These are phyloP conservation scores for Phengaris arion DNA, from an alignment of 2,888 invertebrate genomes.

Conservation along the genomic window DNA sequence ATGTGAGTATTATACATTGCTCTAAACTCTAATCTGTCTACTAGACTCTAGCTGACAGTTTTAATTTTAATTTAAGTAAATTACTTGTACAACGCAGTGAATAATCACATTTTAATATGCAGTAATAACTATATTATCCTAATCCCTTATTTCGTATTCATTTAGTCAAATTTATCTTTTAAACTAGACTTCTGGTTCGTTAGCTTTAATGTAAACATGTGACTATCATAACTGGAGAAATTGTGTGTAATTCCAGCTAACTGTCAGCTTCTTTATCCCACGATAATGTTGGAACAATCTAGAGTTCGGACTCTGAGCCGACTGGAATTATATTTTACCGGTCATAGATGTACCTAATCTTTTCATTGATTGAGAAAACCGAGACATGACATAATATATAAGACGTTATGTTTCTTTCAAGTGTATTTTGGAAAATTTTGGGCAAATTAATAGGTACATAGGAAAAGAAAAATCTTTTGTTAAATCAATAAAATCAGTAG, in stretches of 20 bases:
- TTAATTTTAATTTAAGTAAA: neutral
- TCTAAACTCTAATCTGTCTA: no score
- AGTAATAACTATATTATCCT: conserved; percentile 16
- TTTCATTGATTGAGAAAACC: no score
- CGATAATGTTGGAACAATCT: neutral
- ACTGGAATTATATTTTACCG: neutral
- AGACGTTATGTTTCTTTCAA: no score
- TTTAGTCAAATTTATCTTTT: conserved; percentile 7
- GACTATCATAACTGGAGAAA: conserved; percentile 27
- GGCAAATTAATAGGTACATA: no score
- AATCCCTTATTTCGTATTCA: conserved; percentile 16
- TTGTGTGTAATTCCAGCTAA: conserved; percentile 22
- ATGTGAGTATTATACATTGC: no score
- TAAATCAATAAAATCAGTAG: no score
- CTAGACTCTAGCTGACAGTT: neutral
- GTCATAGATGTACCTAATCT: no score
- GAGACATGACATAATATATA: no score
- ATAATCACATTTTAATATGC: conserved; percentile 9
- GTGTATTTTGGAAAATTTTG: no score
- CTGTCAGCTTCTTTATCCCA: conserved; percentile 14
- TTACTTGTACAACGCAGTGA: neutral
- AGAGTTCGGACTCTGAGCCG: neutral
- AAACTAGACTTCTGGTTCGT: conserved; percentile 15
- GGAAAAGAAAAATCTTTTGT: no score
- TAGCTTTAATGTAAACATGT: conserved; percentile 25